Evolutionary conservation across 2,888 invertebrate species (phyloP).

Genomic region (Drosophila fulvimacula): DNA sequence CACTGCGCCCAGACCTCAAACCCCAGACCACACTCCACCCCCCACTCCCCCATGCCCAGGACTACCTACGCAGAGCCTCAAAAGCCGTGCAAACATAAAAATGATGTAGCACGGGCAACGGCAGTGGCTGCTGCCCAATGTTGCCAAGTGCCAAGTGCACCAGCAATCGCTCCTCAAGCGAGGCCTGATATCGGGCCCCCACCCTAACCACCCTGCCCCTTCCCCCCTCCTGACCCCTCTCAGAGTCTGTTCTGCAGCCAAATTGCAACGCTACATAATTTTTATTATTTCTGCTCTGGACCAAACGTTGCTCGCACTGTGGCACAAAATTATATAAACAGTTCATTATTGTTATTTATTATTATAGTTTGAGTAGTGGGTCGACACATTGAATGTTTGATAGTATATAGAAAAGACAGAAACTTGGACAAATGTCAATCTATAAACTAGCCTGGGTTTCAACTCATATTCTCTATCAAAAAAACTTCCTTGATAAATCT

Average conservation of each 20-base stretch:
- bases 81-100: slow-evolving; percentile 74
- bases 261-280: slow-evolving; percentile 78
- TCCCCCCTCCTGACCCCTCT: neutral
- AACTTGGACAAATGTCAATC: neutral
- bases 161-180: slow-evolving; percentile 6
- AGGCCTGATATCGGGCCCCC: neutral
- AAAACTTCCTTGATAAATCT: too few species aligned
- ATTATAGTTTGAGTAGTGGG: neutral
- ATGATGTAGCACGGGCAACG: slow-evolving; percentile 56
- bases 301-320: slow-evolving; percentile 55
- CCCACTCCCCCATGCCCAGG: neutral
- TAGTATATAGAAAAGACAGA: neutral
- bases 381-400: neutral
- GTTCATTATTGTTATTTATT: neutral
- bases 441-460: neutral
- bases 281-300: slow-evolving; percentile 69
- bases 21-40: neutral
- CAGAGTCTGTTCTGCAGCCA: slow-evolving; percentile 51
- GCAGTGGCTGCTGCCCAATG: slow-evolving; percentile 42
- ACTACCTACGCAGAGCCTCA: slow-evolving; percentile 19
- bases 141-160: slow-evolving; percentile 45
- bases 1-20: slow-evolving; percentile 50
- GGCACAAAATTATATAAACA: slow-evolving; percentile 25
- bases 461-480: neutral
- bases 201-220: neutral